Base-by-base conservation (phyloP, 2,797 vertebrate species). In the Delichon dasypus region DNA sequence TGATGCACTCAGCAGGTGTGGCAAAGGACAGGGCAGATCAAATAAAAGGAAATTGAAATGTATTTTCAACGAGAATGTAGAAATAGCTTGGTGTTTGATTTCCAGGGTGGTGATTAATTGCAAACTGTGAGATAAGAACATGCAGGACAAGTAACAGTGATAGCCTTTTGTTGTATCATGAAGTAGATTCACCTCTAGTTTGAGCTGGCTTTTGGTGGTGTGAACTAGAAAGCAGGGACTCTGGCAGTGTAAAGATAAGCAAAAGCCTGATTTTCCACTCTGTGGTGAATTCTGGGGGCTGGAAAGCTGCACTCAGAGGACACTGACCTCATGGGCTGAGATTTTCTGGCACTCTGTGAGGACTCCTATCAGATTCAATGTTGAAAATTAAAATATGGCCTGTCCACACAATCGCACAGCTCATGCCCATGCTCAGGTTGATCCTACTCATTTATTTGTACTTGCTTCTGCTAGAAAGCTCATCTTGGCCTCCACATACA, bases 21-120 rank as follows among this genome's bases (percentile, higher is more conserved):
- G 67, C 74, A 73, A 88, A 94, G 92, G 71, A 89, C 89, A 81
- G 71, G 64, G 82, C 89, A 76, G 73, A 88, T 97, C 87, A 71
- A 61, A 55, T 90, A 93, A 94, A 94, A 96, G 95, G 92, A 96
- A 96, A 97, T 84, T 40, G 82, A 96, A 92, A 91, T 86, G 57
- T 55, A 22, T 93, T 93, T 93, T 93, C 84, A 90, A 96, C 91
- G 91, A 89, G 88, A 94, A 91, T 29, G 58, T 90, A 89, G 79
- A 93, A 96, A 92, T 93, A 90, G 58, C 40, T 83, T 77, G n/a
- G 83, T 95, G 94, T 97, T 96, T 97, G 94, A 95, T 95, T 95
- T 95, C 92, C 67, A 96, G 92, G 96, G 94, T 68, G 94, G 89
- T 93, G 95, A 95, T 96, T 96, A 97, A 92, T 94, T 93, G 57